Conservation (phyloP, 2,113 vertebrate species). For the Bathybates hornii region DNA sequence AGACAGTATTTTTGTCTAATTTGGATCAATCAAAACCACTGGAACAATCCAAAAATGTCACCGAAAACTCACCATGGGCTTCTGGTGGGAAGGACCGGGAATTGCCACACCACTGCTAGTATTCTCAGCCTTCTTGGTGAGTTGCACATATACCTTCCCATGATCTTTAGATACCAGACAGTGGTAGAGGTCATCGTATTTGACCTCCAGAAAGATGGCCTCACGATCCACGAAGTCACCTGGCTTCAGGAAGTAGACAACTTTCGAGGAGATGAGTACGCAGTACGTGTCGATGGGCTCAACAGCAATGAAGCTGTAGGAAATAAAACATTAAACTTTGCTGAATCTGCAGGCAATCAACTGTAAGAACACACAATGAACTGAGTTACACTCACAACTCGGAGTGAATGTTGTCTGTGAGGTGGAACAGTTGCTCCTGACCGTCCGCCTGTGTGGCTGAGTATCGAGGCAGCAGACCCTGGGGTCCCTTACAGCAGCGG, state of each 20-base stretch:
- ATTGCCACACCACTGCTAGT: slow-evolving; percentile 88
- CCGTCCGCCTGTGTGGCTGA: slow-evolving; percentile 84
- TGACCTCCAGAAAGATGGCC: slow-evolving; percentile 95
- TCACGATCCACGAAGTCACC: slow-evolving; percentile 84
- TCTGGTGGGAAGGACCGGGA: slow-evolving; percentile 92
- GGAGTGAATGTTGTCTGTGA: slow-evolving; percentile 90
- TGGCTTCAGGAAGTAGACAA: slow-evolving; percentile 89
- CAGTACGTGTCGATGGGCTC: slow-evolving; percentile 89
- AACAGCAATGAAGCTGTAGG: slow-evolving; percentile 87
- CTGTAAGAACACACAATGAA: not conserved
- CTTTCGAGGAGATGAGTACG: slow-evolving; percentile 94
- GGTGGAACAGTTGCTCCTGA: slow-evolving; percentile 91
- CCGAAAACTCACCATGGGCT: slow-evolving; percentile 85
- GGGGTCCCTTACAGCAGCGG: slow-evolving; percentile 88
- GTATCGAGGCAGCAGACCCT: slow-evolving; percentile 87
- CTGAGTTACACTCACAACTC: slow-evolving; percentile 84
- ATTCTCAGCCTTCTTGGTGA: slow-evolving; percentile 92
- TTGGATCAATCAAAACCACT: not conserved
- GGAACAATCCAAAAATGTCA: not conserved
- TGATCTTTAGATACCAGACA: slow-evolving; percentile 96
- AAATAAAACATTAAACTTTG: not conserved
- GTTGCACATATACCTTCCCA: slow-evolving; percentile 90
- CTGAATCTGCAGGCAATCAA: not conserved
- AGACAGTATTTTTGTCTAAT: not conserved
- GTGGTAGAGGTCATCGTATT: slow-evolving; percentile 94